Evolutionary conservation across 1,140 invertebrate genomes (phyloP).

Genomic region (Drosophila santomea): DNA sequence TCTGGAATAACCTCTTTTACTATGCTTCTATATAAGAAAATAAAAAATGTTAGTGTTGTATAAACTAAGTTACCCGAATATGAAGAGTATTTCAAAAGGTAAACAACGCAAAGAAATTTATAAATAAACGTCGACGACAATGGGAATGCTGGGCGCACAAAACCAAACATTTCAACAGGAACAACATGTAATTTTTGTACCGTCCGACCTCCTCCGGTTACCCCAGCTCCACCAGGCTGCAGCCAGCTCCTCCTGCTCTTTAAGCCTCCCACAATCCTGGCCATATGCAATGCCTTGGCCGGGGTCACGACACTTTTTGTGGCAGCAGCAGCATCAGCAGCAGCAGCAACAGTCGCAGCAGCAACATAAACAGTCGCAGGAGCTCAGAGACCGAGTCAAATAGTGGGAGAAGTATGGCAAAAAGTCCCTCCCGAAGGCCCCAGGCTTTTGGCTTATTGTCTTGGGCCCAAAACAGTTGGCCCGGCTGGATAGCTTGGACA

Average conservation of each 20-base stretch:
- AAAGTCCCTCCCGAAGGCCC: conserved; percentile 60
- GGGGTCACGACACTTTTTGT: conserved; percentile 84
- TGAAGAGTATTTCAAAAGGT: conserved; percentile 46
- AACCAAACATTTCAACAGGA: conserved; percentile 82
- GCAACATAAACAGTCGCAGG: conserved; percentile 28
- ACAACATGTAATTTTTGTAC: conserved; percentile 81
- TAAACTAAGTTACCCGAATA: neutral
- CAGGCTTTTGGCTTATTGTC: conserved; percentile 65
- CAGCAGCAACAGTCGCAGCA: too few relatives aligned
- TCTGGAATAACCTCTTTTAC: too few relatives aligned
- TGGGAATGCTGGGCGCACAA: conserved; percentile 67
- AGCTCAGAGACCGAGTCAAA: conserved; percentile 62
- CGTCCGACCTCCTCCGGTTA: conserved; percentile 14
- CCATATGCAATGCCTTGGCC: conserved; percentile 75
- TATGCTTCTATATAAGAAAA: too few relatives aligned
- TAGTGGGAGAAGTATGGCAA: conserved; percentile 83
- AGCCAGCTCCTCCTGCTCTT: conserved; percentile 11
- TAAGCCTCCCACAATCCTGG: conserved; percentile 51
- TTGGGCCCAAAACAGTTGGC: conserved; percentile 57
- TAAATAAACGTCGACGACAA: conserved; percentile 78
- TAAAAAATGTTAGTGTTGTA: neutral
- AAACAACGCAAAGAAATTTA: conserved; percentile 57
- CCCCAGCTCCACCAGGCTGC: conserved; percentile 9
- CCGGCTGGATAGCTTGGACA: conserved; percentile 73
- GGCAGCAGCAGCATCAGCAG: conserved; percentile 50